Evolutionary conservation across 1,140 invertebrate genomes (phyloP), one percentile per base, ranked within the genome.

Genomic region (Acromyrmex echinatior): DNA sequence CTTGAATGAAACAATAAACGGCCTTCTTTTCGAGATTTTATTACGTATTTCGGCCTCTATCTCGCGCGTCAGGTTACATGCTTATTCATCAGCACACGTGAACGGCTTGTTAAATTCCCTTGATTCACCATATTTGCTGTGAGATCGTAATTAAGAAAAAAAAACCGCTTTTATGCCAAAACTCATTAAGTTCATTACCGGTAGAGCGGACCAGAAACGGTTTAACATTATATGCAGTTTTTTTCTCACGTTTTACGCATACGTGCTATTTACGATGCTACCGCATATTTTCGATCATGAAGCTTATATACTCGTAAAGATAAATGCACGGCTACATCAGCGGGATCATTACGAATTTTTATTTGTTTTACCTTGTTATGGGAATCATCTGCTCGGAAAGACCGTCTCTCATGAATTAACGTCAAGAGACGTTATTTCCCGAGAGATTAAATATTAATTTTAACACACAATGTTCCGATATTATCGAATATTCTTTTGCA

Each of bases 241-340:
- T 49, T 58, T 88, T 88, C 85, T 81, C 87, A 86, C 84, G 77
- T 14, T 65, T 85, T 56, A 76, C 77, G 45, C 14, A 51, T 66
- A 66, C 10, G 53, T 5, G 45, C 18, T 28, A 86, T 66, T 79
- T 73, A 74, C 5, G 39, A 63, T 10, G 16, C 28, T 0, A 21
- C 3, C 2, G 18, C n/a, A 12, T 51, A 74, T 60, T 31, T 70
- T 45, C 14, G 56, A 66, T 66, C 25, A 1, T 18, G 28, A 73
- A 53, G 35, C 18, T 60, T 10, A 45, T 39, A 39, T 7, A 58
- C 25, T 66, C 14, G 16, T 60, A 71, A 86, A 60, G 60, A 79
- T 58, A 60, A 78, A 58, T 10, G 49, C 12, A 65, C 16, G 49
- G 31, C 49, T 65, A 35, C 25, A 79, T 53, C 18, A 80, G 21